A percentile compares a stretch with the other conserved stretches of the same genome.
phyloP scores from a whole-genome alignment of 30 jellyfish, hydroid and myxozoan genomes.

The Aurelia sp. region DNA sequence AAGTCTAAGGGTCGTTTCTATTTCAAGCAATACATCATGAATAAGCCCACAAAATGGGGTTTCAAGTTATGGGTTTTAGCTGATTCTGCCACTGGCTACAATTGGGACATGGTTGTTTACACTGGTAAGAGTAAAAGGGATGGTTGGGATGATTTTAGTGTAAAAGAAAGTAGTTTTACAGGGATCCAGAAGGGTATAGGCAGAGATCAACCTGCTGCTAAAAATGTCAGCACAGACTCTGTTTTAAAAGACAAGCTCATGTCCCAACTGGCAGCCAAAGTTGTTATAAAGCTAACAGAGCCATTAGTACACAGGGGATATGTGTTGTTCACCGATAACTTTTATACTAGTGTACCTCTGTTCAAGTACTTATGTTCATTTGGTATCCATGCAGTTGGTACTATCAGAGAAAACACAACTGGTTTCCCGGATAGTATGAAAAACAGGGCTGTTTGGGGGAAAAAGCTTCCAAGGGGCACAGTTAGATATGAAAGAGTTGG shows the following conservation, averaged over 20 bases:
- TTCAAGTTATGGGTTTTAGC: slow-evolving; percentile 61
- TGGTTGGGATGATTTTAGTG: slow-evolving; percentile 22
- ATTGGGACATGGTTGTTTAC: slow-evolving; percentile 46
- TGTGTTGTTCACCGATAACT: slow-evolving; percentile 38
- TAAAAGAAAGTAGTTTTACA: background rate
- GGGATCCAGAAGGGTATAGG: slow-evolving; percentile 9
- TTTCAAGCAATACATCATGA: slow-evolving; percentile 38
- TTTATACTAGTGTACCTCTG: slow-evolving; percentile 33
- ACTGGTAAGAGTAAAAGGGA: slow-evolving; percentile 30
- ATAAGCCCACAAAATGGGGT: slow-evolving; percentile 63
- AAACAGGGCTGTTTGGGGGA: slow-evolving; percentile 53
- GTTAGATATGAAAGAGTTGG: slow-evolving; percentile 42
- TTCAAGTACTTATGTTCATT: background rate
- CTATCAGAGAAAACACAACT: too few relatives aligned
- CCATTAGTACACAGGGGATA: slow-evolving; percentile 36
- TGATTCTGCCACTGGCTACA: slow-evolving; percentile 57
- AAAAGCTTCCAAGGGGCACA: slow-evolving; percentile 27
- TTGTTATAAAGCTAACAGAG: slow-evolving; percentile 25
- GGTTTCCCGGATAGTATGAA: slow-evolving; percentile 49
- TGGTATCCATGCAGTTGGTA: slow-evolving; percentile 49
- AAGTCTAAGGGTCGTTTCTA: slow-evolving; percentile 58
- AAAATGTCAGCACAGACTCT: background rate
- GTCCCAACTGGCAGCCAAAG: slow-evolving; percentile 25
- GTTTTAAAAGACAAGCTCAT: slow-evolving; percentile 13
- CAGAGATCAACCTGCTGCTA: background rate